phyloP scores from a whole-genome alignment of 1,140 invertebrate genomes.

The Anastrepha obliqua region DNA sequence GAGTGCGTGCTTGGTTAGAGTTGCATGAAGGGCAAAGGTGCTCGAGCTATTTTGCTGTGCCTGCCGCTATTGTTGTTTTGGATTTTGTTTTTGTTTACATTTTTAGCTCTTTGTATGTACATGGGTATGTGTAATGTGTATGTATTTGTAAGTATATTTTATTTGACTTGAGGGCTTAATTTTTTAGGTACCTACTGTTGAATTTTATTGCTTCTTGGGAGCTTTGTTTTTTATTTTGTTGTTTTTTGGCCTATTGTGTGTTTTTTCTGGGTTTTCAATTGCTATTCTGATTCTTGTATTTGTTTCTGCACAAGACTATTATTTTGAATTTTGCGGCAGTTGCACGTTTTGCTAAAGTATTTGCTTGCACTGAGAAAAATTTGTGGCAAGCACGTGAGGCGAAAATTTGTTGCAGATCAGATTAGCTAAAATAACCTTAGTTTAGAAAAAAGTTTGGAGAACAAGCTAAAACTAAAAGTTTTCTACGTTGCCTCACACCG shows the following conservation, averaged over 20 bases:
- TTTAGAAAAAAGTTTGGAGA: no score
- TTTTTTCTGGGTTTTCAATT: background rate
- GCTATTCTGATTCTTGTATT: background rate
- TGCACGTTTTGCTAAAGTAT: background rate
- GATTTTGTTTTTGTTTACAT: constrained; percentile 21
- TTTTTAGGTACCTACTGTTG: background rate
- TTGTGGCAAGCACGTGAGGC: background rate
- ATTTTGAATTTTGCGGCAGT: constrained; percentile 4
- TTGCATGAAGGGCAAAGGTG: constrained; percentile 37
- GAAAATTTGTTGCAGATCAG: no score
- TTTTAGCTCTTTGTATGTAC: constrained; percentile 1
- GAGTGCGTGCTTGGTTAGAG: background rate
- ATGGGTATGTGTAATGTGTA: background rate
- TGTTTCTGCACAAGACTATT: background rate
- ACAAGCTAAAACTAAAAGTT: no score
- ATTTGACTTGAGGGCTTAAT: constrained; percentile 13
- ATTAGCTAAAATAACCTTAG: no score
- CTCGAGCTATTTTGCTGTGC: background rate
- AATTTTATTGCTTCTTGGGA: background rate
- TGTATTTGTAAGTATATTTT: background rate
- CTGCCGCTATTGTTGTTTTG: background rate
- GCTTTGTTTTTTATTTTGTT: background rate
- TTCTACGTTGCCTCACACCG: no score
- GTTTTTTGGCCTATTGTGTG: background rate
- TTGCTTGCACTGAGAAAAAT: background rate